Conservation (phyloP, 64 coral and sea anemone genomes). For the Astreopora myriophthalma region DNA sequence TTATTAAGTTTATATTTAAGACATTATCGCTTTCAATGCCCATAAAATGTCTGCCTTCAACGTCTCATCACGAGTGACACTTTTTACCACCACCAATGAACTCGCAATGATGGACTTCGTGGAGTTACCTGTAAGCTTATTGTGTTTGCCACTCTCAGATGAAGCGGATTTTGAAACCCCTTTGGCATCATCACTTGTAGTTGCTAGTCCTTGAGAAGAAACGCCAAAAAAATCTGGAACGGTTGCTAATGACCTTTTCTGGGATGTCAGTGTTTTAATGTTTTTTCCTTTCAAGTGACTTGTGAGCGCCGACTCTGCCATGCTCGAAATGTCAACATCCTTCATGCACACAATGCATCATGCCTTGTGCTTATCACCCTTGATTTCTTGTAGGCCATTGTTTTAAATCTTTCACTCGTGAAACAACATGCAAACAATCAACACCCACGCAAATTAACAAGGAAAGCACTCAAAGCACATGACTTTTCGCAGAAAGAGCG, state of each 20-base stretch:
- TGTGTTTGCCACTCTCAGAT: not conserved
- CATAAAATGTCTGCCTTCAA: too few species aligned
- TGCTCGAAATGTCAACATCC: constrained; percentile 15
- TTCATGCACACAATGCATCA: too few species aligned
- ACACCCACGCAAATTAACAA: constrained; percentile 35
- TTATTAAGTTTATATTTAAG: too few species aligned
- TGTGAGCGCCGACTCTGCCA: constrained; percentile 9
- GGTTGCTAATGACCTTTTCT: constrained; percentile 29
- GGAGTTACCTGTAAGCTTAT: not conserved
- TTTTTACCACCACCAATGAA: not conserved
- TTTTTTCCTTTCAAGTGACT: constrained; percentile 17
- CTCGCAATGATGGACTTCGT: not conserved
- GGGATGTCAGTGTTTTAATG: constrained; percentile 14
- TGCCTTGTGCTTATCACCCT: too few species aligned
- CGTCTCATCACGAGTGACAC: not conserved
- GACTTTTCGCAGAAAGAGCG: constrained; percentile 49
- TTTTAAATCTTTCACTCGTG: constrained; percentile 36
- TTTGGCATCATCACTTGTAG: constrained; percentile 15
- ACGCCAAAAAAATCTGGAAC: constrained; percentile 3
- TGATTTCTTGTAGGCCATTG: too few species aligned
- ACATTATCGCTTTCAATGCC: not conserved
- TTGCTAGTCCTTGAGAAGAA: constrained; percentile 32
- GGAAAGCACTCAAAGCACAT: constrained; percentile 32
- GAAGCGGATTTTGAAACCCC: constrained; percentile 12
- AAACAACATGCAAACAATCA: constrained; percentile 46